These are phyloP conservation scores for Entelurus aequoreus DNA, from an alignment of 2,113 vertebrate genomes.

Conservation along the genomic window DNA sequence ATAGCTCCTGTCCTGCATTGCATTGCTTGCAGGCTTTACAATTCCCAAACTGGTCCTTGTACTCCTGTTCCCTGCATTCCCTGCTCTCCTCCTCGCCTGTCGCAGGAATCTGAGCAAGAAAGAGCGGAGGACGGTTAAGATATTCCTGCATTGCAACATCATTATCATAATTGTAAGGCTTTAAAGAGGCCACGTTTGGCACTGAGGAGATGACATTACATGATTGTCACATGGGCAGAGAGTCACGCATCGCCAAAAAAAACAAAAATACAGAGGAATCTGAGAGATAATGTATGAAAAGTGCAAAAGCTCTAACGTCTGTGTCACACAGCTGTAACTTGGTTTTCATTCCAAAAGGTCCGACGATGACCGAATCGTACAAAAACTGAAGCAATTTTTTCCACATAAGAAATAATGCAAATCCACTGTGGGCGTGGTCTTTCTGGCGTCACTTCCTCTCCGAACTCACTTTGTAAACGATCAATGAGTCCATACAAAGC, in stretches of 20 bases:
- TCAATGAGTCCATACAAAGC: too few species aligned
- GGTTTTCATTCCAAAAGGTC: too few species aligned
- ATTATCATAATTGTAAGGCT: conserved; percentile 14
- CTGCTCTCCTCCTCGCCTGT: conserved; percentile 83
- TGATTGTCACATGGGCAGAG: conserved; percentile 2
- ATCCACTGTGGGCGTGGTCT: too few species aligned
- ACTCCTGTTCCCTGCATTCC: conserved; percentile 92
- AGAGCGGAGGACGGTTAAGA: conserved; percentile 31
- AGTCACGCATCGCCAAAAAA: too few species aligned
- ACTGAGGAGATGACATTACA: conserved; percentile 12
- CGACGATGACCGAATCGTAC: too few species aligned
- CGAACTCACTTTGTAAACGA: too few species aligned
- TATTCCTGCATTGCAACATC: conserved; percentile 41
- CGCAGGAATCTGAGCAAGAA: conserved; percentile 68
- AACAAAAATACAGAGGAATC: not conserved
- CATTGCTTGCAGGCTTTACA: conserved; percentile 88
- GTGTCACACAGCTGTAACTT: too few species aligned
- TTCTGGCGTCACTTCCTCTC: too few species aligned
- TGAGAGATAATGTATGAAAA: not conserved
- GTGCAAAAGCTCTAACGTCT: too few species aligned
- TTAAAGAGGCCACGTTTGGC: conserved; percentile 17
- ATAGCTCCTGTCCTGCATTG: conserved; percentile 93
- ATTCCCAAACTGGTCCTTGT: conserved; percentile 79
- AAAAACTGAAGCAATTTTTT: too few species aligned
- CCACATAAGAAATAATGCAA: too few species aligned